Evolutionary conservation across 1,140 invertebrate genomes (phyloP), one percentile per base, ranked within the genome.

Genomic region (Brevipalpus yothersi): DNA sequence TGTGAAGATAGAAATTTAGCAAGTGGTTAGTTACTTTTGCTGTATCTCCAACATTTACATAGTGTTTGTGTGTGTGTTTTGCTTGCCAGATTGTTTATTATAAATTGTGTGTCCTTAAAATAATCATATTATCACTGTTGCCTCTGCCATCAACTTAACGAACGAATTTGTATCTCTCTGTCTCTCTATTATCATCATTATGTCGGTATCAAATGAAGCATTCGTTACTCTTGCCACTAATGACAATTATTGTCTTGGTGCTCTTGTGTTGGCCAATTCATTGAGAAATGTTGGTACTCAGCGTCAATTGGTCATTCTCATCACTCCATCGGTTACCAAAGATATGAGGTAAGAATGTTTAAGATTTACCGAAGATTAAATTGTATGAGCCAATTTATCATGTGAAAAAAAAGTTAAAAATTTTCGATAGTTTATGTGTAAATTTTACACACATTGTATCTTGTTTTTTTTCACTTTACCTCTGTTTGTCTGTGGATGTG

Each of bases 191-290:
- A 23, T 55, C 21, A 12, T 41, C 39, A 11, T 55, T 21, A 41
- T 13, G 40, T 13, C 13, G 19, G 45, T 19, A n/a, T 15, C 45
- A 19, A 21, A 55, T 41, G 53, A 55, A 39, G 78, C 89, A 69
- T 95, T 88, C 86, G 89, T 95, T 65, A 95, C 90, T 60, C 74
- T 95, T 65, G 88, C 87, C 47, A 95, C 91, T 60, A 93, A 92
- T 75, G 90, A 95, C 71, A 84, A 84, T 40, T 94, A 95, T 70
- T 83, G 82, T 53, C 72, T 92, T 63, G 91, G 91, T 62, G 89
- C 90, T 42, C 69, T 95, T 66, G 90, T 94, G 63, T 70, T 94
- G 69, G 90, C 82, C 60, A 79, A 90, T 70, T 93, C 89, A 2
- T 70, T 95, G 60, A 78, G 78, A 63, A 75, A 80, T 66, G 82